Conservation (phyloP, 2,113 vertebrate species). For the Myrmecophaga tridactyla region DNA sequence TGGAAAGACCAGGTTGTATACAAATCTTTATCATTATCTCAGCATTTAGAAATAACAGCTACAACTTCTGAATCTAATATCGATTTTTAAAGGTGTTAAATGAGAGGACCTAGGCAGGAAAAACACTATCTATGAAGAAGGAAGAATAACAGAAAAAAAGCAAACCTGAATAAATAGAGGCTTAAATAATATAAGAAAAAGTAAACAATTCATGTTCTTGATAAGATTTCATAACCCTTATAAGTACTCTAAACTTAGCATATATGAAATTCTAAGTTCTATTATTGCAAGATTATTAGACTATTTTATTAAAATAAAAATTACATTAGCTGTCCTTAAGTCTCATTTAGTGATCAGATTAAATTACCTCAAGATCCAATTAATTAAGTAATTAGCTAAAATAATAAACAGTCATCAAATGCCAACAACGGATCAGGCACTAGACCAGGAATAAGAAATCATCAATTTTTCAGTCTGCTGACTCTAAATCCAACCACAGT, state of each 20-base stretch:
- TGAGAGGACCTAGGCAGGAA: neutral
- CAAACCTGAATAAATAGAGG: neutral
- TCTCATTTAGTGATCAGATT: neutral
- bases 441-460: neutral
- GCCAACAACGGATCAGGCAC: neutral
- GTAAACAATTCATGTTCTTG: neutral
- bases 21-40: no score
- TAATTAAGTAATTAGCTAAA: constrained; percentile 28
- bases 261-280: neutral
- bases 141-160: neutral
- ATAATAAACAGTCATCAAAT: constrained; percentile 24
- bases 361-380: neutral
- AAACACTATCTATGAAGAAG: neutral
- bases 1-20: no score
- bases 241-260: neutral
- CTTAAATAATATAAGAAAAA: neutral
- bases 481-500: neutral
- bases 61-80: no score
- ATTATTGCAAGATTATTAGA: constrained; percentile 4
- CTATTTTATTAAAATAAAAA: neutral
- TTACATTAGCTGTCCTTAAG: neutral
- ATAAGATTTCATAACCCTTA: neutral
- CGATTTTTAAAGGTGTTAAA: neutral
- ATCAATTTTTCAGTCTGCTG: constrained; percentile 12
- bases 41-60: no score